Conservation (phyloP, 2,888 invertebrate species). For the Catocala sponsa region DNA sequence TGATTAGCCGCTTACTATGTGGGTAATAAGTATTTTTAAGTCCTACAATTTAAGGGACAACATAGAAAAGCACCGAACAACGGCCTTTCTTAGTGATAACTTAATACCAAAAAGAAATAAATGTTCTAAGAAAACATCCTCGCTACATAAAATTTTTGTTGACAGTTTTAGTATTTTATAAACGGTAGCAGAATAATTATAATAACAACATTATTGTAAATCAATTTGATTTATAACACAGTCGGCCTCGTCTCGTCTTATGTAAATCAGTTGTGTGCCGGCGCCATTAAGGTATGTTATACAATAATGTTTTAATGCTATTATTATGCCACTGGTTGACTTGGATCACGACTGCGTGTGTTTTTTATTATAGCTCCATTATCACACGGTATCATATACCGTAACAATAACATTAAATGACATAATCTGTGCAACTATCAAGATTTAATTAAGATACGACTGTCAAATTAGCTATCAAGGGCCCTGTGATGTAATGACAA, state of each 20-base stretch:
- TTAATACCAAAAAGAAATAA: no score
- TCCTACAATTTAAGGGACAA: no score
- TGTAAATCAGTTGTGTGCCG: conserved; percentile 20
- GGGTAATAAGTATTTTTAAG: no score
- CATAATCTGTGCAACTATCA: neutral
- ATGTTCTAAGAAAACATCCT: no score
- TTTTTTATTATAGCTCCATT: conserved; percentile 37
- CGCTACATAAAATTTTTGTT: no score
- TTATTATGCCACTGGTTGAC: conserved; percentile 47
- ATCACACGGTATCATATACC: conserved; percentile 23
- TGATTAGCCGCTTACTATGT: no score
- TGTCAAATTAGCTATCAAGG: neutral
- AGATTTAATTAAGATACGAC: neutral
- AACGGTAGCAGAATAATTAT: neutral
- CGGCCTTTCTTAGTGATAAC: no score
- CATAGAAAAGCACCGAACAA: no score
- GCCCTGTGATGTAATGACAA: no score
- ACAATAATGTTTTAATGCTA: conserved; percentile 40
- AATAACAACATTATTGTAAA: neutral
- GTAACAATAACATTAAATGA: neutral
- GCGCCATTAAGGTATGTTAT: conserved; percentile 27
- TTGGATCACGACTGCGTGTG: conserved; percentile 37
- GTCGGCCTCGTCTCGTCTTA: conserved; percentile 10
- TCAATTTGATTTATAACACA: conserved; percentile 10
- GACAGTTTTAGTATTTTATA: neutral